Conservation (phyloP, 2,888 invertebrate genomes). For the Tricholauxania praeusta region DNA sequence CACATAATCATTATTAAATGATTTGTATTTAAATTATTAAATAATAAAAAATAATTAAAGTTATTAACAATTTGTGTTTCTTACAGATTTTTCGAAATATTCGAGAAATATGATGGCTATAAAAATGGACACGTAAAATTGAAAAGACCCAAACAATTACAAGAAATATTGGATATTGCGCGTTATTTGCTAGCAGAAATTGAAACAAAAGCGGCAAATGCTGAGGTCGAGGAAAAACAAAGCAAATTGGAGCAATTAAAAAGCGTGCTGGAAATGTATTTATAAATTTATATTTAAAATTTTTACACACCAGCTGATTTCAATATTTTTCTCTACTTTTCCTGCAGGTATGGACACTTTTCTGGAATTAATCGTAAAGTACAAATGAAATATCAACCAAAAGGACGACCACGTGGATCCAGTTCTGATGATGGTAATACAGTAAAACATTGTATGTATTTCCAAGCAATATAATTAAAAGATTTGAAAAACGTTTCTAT, state of each 20-base stretch:
- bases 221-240: conserved; percentile 96
- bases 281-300: background rate
- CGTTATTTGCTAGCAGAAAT: conserved; percentile 90
- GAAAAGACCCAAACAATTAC: conserved; percentile 96
- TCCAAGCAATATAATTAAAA: conserved; percentile 19
- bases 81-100: conserved; percentile 95
- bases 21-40: no score
- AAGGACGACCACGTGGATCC: conserved; percentile 90
- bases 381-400: conserved; percentile 98
- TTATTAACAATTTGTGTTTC: background rate
- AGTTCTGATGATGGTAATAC: conserved; percentile 91
- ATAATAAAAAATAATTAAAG: no score
- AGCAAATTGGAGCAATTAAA: conserved; percentile 97
- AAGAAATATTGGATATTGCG: conserved; percentile 97
- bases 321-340: background rate
- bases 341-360: conserved; percentile 95
- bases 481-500: conserved; percentile 20
- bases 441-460: conserved; percentile 55
- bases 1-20: no score
- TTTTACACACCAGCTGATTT: background rate
- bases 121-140: conserved; percentile 97
- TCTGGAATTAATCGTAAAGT: conserved; percentile 99
- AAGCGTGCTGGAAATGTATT: conserved; percentile 98
- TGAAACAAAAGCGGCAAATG: conserved; percentile 87
- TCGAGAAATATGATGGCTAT: conserved; percentile 96